phyloP scores from a whole-genome alignment of 1,140 invertebrate species.

The Bombus waltoni region DNA sequence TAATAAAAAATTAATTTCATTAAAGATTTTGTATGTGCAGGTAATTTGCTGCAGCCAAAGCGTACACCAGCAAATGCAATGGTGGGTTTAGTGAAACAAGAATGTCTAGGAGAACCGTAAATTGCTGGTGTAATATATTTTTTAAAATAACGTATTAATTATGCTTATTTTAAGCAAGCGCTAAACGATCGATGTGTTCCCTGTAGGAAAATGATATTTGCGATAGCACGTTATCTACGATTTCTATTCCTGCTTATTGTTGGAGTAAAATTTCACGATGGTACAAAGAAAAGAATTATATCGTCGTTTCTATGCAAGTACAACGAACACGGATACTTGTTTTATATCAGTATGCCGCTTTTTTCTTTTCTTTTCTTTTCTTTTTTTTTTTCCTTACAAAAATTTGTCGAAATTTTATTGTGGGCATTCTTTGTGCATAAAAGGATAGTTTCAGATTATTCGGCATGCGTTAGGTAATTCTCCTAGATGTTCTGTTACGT shows the following conservation, averaged over 20 bases:
- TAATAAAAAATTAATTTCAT: too few species aligned
- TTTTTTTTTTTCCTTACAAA: neutral
- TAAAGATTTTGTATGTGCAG: slow-evolving; percentile 47
- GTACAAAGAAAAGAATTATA: neutral
- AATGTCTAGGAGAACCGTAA: slow-evolving; percentile 60
- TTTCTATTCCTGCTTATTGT: neutral
- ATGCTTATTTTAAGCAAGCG: slow-evolving; percentile 25
- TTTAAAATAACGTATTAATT: slow-evolving; percentile 18
- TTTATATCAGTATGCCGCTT: neutral
- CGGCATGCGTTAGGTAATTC: slow-evolving; percentile 36
- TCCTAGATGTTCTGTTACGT: slow-evolving; percentile 53
- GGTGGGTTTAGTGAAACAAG: slow-evolving; percentile 68
- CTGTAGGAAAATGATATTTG: neutral
- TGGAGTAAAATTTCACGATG: neutral
- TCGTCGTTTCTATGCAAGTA: neutral
- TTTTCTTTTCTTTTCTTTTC: too few species aligned
- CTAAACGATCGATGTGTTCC: slow-evolving; percentile 7
- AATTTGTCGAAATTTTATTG: neutral
- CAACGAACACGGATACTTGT: neutral
- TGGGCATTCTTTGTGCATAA: slow-evolving; percentile 6
- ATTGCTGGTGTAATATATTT: slow-evolving; percentile 45
- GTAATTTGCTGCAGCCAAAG: slow-evolving; percentile 81
- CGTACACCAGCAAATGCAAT: slow-evolving; percentile 76
- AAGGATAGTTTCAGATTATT: neutral
- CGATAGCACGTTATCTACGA: neutral